A percentile compares a stretch with the other conserved stretches of the same genome.
phyloP scores from a whole-genome alignment of 2,113 vertebrate genomes.

The Vulpes ferrilata region DNA sequence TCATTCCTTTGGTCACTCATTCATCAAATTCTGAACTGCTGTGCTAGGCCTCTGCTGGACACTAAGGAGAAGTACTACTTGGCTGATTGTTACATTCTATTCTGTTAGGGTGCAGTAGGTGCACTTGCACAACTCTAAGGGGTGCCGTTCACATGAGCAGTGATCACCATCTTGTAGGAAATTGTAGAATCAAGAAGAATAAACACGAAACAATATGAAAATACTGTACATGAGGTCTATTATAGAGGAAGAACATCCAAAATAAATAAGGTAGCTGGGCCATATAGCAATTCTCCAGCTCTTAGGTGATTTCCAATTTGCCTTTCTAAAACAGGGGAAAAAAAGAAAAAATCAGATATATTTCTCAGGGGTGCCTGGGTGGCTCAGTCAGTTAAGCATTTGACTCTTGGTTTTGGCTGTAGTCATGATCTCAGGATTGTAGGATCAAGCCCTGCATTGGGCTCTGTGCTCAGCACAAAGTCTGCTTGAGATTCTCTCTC shows the following conservation, averaged over 20 bases:
- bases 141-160: accelerated
- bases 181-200: neutral
- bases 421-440: neutral
- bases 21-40: neutral
- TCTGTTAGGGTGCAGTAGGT: neutral
- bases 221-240: neutral
- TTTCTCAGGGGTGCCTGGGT: neutral
- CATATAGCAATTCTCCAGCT: neutral
- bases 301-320: neutral
- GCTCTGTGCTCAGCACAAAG: neutral
- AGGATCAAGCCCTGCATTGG: neutral
- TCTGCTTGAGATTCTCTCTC: neutral
- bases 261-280: neutral
- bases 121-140: neutral
- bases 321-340: neutral
- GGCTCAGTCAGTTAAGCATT: neutral
- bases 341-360: neutral
- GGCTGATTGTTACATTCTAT: neutral
- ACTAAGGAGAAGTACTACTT: neutral
- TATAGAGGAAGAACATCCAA: neutral
- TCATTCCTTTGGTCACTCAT: neutral
- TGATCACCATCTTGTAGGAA: neutral
- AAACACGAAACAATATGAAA: slow-evolving; percentile 17
- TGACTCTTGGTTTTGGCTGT: neutral
- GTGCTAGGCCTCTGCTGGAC: neutral